Base-by-base conservation (phyloP, 2,888 invertebrate genomes). In the Meteorus cinctellus region DNA sequence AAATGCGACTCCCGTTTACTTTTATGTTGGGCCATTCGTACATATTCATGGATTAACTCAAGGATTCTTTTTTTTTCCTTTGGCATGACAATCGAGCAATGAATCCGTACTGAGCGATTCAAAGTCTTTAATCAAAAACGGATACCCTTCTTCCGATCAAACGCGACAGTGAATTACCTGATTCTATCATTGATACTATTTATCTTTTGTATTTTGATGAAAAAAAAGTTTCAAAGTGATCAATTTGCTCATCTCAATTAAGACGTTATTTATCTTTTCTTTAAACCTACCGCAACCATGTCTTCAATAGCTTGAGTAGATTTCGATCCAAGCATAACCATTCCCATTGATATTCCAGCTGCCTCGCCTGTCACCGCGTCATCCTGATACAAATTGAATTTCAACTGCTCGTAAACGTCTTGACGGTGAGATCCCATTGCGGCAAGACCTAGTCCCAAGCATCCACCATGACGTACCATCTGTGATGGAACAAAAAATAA, bases 291-390 rank as follows among this genome's bases (percentile, higher is more conserved):
- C 80, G 94, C 95, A 65, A 97, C 96, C 97, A 98, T 98, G 87
- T 98, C 97, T 89, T 96, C 95, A 81, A 98, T 96, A 3, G 97
- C 96, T 78, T 94, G 93, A 0, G 95, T 93, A 85, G 96, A 94
- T 87, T 98, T 96, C 0, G 98, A 98, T 1, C 99, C 99, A 83
- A 99, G 91, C 99, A 99, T 99, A 0, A 99, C 98, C 93, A 99
- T 95, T 66, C 99, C 99, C 98, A 99, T 99, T 0, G 98, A 98
- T 82, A 99, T 96, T 78, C 98, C 99, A 36, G 99, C 99, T 6
- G 99, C 98, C 91, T 99, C 99, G 36, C 99, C 99, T 31, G 98
- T 98, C 0, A 99, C 97, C 0, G 99, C 99, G 90, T 99, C 99
- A 90, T 99, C 99, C 91, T 98, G 98, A 86, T 98, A 98, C 77